Percentiles rank a stretch among this genome's conserved stretches.
These are phyloP conservation scores for Momotus momota DNA, from an alignment of 2,797 vertebrate genomes.

Conservation along the genomic window DNA sequence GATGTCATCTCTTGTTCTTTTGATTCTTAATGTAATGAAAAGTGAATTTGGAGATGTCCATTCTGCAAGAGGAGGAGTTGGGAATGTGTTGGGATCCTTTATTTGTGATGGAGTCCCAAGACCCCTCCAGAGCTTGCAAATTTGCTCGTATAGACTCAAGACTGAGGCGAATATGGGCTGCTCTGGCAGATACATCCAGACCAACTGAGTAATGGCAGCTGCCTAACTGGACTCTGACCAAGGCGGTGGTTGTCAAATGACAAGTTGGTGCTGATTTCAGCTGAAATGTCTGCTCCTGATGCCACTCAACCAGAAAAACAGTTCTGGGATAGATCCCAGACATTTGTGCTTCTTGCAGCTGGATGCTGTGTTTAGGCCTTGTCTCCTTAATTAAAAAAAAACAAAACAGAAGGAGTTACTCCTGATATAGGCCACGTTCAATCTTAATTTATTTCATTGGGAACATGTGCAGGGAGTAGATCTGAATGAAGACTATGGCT, in stretches of 20 bases:
- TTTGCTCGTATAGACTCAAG: background rate
- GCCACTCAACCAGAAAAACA: background rate
- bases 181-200: background rate
- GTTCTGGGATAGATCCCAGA: background rate
- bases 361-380: background rate
- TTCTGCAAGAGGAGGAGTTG: background rate
- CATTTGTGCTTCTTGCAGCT: background rate
- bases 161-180: background rate
- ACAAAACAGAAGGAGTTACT: background rate
- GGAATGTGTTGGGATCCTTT: background rate
- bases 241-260: background rate
- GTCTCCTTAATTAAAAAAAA: background rate
- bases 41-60: background rate
- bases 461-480: background rate
- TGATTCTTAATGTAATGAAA: background rate
- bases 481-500: background rate
- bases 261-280: background rate
- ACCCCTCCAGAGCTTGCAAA: background rate
- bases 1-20: background rate
- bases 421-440: background rate
- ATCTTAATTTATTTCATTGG: background rate
- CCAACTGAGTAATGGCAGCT: background rate
- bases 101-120: background rate
- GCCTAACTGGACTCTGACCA: background rate
- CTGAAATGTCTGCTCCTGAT: background rate